A percentile compares a stretch with the other conserved stretches of the same genome.
phyloP scores from a whole-genome alignment of 92 coral and sea anemone genomes.

The Zoanthus solanderi region DNA sequence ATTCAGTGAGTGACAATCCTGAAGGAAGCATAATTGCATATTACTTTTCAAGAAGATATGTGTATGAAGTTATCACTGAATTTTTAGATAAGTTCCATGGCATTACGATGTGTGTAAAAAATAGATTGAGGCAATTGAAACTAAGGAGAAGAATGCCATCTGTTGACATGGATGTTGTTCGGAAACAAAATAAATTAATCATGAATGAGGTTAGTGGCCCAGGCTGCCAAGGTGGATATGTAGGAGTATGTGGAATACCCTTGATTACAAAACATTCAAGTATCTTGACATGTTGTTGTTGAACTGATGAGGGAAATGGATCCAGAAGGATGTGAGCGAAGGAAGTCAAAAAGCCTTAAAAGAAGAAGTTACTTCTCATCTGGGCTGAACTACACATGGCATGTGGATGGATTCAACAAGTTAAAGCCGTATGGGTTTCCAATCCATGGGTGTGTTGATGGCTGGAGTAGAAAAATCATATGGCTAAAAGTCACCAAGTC shows the following conservation, averaged over 20 bases:
- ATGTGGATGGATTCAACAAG: too few relatives aligned
- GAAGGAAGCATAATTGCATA: conserved; percentile 43
- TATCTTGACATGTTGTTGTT: conserved; percentile 65
- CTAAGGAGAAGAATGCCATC: conserved; percentile 64
- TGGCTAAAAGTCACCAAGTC: too few relatives aligned
- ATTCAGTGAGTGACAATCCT: background rate
- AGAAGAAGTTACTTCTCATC: conserved; percentile 59
- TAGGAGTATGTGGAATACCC: conserved; percentile 50
- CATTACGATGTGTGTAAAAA: conserved; percentile 57
- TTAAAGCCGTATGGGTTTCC: too few relatives aligned
- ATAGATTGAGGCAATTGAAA: conserved; percentile 51
- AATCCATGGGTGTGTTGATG: too few relatives aligned
- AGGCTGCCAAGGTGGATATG: conserved; percentile 63
- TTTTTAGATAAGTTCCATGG: conserved; percentile 56
- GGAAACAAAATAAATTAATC: conserved; percentile 37
- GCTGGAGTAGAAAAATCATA: too few relatives aligned
- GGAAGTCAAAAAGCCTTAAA: conserved; percentile 49
- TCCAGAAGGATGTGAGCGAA: conserved; percentile 67
- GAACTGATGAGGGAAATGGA: conserved; percentile 63
- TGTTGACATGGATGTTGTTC: conserved; percentile 57
- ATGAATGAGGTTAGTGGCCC: conserved; percentile 57
- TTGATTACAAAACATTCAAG: conserved; percentile 44
- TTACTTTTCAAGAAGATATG: conserved; percentile 49
- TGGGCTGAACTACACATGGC: conserved; percentile 40
- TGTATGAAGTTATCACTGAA: conserved; percentile 49